Percentiles rank a stretch among this genome's conserved stretches.
Evolutionary conservation across 2,113 vertebrate genomes (phyloP).

Genomic region (Lasiurus cinereus): DNA sequence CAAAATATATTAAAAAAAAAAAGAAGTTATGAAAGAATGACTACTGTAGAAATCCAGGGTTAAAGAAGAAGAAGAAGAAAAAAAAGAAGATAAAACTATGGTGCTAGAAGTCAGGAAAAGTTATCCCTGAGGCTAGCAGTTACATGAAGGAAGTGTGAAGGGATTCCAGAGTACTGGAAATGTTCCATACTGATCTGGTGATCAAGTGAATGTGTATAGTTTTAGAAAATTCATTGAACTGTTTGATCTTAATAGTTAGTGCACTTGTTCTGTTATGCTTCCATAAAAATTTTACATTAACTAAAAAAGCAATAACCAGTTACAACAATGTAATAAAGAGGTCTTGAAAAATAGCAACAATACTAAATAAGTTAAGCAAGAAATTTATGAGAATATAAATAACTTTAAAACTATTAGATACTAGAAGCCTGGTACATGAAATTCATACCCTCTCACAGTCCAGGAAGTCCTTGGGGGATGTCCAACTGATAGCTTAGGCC

Average conservation of each 20-base stretch:
- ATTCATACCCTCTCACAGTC: too few relatives aligned
- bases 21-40: not conserved
- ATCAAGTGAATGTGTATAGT: not conserved
- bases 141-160: not conserved
- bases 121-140: not conserved
- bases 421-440: too few relatives aligned
- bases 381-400: not conserved
- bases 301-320: constrained; percentile 1
- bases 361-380: constrained; percentile 18
- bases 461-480: too few relatives aligned
- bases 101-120: not conserved
- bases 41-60: not conserved
- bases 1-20: too few relatives aligned
- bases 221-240: constrained; percentile 19
- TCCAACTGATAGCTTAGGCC: too few relatives aligned
- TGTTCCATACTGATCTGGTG: not conserved
- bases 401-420: not conserved
- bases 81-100: not conserved
- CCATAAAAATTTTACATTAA: not conserved
- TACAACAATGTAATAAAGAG: constrained; percentile 12
- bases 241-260: not conserved
- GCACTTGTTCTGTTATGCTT: not conserved
- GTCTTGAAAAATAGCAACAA: constrained; percentile 3
- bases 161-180: not conserved
- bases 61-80: not conserved